Conservation (phyloP, 2,797 vertebrate species). For the Vireo griseus region DNA sequence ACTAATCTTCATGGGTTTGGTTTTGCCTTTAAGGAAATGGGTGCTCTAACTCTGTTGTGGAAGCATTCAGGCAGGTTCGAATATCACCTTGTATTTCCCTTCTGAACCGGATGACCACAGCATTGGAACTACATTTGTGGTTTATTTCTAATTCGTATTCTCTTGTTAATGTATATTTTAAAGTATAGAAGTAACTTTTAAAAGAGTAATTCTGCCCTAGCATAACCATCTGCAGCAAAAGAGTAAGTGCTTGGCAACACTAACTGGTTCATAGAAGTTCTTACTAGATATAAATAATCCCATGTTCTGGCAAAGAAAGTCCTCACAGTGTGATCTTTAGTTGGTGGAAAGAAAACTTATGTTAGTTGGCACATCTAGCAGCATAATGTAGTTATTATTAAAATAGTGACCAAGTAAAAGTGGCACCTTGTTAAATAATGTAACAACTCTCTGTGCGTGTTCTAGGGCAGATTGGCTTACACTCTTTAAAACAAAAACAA, state of each 20-base stretch:
- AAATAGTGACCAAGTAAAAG: constrained; percentile 42
- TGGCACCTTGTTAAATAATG: constrained; percentile 47
- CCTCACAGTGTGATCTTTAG: constrained; percentile 29
- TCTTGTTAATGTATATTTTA: neutral
- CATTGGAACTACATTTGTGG: neutral
- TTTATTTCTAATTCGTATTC: neutral
- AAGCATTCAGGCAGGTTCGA: constrained; percentile 28
- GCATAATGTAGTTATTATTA: constrained; percentile 46
- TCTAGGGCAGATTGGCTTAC: constrained; percentile 16
- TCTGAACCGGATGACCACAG: neutral
- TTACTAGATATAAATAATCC: constrained; percentile 49
- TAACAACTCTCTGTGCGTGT: neutral
- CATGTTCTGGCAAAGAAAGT: constrained; percentile 38
- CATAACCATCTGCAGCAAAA: constrained; percentile 35
- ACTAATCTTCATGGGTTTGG: neutral
- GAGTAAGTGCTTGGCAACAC: constrained; percentile 13
- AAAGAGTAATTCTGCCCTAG: neutral
- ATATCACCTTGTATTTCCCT: constrained; percentile 1
- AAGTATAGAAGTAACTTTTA: neutral
- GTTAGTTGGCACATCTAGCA: constrained; percentile 13
- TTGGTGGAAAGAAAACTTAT: constrained; percentile 44
- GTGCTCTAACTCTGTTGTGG: neutral
- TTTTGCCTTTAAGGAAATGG: constrained; percentile 2
- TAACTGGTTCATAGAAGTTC: constrained; percentile 29
- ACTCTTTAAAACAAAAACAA: constrained; percentile 37